Evolutionary conservation across 2,888 invertebrate genomes (phyloP), one percentile per base, ranked within the genome.

Genomic region (Metallyticus violacea): DNA sequence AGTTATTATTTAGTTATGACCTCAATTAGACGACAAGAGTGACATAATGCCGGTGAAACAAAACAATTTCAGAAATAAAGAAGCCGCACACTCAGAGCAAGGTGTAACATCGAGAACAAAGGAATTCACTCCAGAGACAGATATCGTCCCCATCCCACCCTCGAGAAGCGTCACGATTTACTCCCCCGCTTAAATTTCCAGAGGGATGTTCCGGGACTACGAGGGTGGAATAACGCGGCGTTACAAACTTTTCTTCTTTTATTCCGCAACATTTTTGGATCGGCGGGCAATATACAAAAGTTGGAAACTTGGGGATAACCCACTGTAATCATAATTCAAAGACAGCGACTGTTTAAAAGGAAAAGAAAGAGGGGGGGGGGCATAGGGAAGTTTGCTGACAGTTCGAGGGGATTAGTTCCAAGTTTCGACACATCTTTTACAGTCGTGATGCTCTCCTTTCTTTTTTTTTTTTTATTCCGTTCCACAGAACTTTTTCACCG

Each of bases 371-470:
- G n/a, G 62, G n/a, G 40, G 40, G 40, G 40, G 9, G 22, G 40
- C 40, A 62, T 62, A 83, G 29, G 76, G 77, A 83, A 27, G 77
- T 83, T 77, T 28, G 28, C 77, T 83, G 83, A 83, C 83, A 83
- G 77, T 83, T 83, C 15, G 62, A 62, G 83, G 28, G 83, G 83
- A 83, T 83, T 83, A 83, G 77, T 77, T 83, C 77, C 29, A 25
- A 83, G 77, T 83, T 83, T 83, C 83, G 83, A 77, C 83, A 83
- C 83, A 77, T 83, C 83, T 83, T 83, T 83, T 77, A 83, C 77
- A 83, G 83, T 25, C 77, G 29, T n/a, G 83, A 83, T 83, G 76
- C 83, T 62, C 15, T 9, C 7, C 3, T 62, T 62, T 15, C 15
- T 40, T 62, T 62, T 62, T 15, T 62, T 62, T 15, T 40, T 40